Base-by-base conservation (phyloP, 2,113 vertebrate species). In the Nymphicus hollandicus region DNA sequence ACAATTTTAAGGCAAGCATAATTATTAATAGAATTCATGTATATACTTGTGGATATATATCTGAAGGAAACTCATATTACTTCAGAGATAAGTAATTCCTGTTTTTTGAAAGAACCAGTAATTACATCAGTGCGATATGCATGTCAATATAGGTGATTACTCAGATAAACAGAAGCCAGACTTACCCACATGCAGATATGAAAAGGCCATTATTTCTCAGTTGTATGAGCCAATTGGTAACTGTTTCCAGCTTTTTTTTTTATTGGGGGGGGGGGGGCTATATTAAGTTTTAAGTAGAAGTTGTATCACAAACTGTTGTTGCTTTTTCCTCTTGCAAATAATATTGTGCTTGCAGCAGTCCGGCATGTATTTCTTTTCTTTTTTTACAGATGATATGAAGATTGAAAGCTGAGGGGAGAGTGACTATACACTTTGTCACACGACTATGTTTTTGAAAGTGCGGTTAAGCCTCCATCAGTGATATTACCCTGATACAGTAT, bases 331-430 rank as follows among this genome's bases (percentile, higher is more conserved):
- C 43, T 78, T 92, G 58, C 39, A 56, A 71, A 77, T 60, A 82
- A 29, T 70, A 27, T 27, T 77, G 39, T 37, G 6, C 23, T 91
- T 82, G 53, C 18, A 74, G 27, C 52, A 79, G 31, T 61, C 84
- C 39, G 76, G 24, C 19, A 6, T 18, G 7, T 47, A 33, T 44
- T 93, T 84, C 7, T 53, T 73, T 91, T 65, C 91, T 97, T 95
- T 82, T 91, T 77, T 93, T 49, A 58, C 95, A 97, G 98, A 87
- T 96, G 81, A 91, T 55, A 53, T 17, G 73, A 83, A 94, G 70
- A 49, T 28, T 79, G 91, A 86, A 89, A 88, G 53, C 60, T 85
- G 71, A 71, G 37, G 11, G 28, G 81, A 95, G 84, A 94, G 22
- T 6, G 53, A 79, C 43, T 63, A 3, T 73, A 46, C 63, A 69